A percentile compares a stretch with the other conserved stretches of the same genome.
These are phyloP conservation scores for Allygus modestus DNA, from an alignment of 2,888 invertebrate species.

Conservation along the genomic window DNA sequence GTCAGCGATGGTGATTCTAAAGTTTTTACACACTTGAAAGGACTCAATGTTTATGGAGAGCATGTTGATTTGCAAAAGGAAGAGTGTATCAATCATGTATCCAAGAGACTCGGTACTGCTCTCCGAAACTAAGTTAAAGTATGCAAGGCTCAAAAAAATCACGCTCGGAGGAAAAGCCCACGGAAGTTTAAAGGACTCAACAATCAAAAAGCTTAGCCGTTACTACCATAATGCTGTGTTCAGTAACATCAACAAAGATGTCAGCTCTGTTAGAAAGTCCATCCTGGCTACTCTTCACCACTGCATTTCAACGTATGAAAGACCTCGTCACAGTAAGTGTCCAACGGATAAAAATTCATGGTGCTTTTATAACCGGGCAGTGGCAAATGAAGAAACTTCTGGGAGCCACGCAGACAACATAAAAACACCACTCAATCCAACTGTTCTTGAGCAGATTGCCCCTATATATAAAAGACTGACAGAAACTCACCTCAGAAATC, in stretches of 20 bases:
- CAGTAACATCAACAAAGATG: slow-evolving; percentile 17
- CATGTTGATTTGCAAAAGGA: too few species aligned
- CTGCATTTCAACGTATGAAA: slow-evolving; percentile 32
- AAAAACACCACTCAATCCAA: too few species aligned
- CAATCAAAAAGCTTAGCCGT: not conserved
- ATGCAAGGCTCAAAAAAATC: slow-evolving; percentile 50
- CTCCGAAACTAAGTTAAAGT: slow-evolving; percentile 42
- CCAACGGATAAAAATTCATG: slow-evolving; percentile 8
- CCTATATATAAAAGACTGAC: not conserved
- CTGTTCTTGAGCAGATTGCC: too few species aligned
- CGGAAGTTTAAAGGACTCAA: slow-evolving; percentile 41
- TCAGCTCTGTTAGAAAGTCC: slow-evolving; percentile 19
- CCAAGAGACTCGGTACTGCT: too few species aligned
- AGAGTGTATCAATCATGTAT: too few species aligned
- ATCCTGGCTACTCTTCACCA: slow-evolving; percentile 36
- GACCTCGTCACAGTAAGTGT: not conserved
- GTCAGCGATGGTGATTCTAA: not conserved
- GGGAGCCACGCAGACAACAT: not conserved
- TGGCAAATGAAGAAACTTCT: not conserved
- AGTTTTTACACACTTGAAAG: not conserved
- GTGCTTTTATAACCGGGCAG: slow-evolving; percentile 20
- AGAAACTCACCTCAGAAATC: not conserved
- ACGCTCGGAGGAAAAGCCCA: slow-evolving; percentile 43
- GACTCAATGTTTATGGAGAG: too few species aligned
- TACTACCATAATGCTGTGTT: slow-evolving; percentile 18